Percentiles rank a stretch among this genome's conserved stretches.
These are phyloP conservation scores for Carcharodon carcharias DNA, from an alignment of 2,797 vertebrate genomes.

Conservation along the genomic window DNA sequence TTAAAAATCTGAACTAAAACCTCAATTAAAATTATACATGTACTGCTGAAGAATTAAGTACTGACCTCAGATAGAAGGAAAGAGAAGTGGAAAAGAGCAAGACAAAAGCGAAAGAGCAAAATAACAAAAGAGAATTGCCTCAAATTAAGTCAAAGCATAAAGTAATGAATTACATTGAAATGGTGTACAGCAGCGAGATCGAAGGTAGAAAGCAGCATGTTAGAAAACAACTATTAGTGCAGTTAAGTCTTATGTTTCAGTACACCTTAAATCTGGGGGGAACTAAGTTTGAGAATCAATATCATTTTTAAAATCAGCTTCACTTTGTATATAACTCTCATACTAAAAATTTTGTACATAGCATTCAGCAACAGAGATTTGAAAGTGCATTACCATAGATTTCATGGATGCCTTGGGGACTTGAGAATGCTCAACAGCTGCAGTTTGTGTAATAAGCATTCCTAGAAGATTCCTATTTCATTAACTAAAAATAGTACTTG, in stretches of 20 bases:
- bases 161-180: background rate
- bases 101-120: background rate
- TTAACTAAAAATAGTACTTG: constrained; percentile 5
- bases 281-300: background rate
- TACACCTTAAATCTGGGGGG: background rate
- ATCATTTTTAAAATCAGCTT: background rate
- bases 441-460: constrained; percentile 23
- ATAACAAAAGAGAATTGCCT: background rate
- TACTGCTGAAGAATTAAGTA: background rate
- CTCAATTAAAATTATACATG: background rate
- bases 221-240: background rate
- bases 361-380: background rate
- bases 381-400: background rate
- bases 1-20: background rate
- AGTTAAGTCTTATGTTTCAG: background rate
- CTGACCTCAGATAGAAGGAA: background rate
- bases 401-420: background rate
- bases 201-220: background rate
- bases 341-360: background rate
- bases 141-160: background rate
- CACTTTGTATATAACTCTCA: background rate
- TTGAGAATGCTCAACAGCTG: constrained; percentile 16
- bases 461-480: background rate
- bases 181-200: background rate
- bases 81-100: background rate